phyloP scores from a whole-genome alignment of 2,113 vertebrate genomes.

The Apeltes quadracus region DNA sequence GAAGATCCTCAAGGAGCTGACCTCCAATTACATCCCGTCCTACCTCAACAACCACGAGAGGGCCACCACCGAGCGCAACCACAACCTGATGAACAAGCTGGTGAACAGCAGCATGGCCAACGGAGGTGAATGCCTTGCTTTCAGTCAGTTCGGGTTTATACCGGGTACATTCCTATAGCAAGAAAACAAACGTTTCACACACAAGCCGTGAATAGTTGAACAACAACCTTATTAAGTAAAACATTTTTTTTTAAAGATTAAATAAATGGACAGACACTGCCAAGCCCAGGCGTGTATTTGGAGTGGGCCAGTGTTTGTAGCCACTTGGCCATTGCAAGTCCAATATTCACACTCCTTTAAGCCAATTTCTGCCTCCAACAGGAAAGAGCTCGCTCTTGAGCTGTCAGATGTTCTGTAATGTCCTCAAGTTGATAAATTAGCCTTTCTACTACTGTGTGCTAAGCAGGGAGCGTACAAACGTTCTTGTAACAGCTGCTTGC shows the following conservation, averaged over 20 bases:
- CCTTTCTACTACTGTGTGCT: background rate
- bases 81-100: conserved; percentile 96
- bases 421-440: background rate
- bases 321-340: background rate
- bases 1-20: conserved; percentile 98
- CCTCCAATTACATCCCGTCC: conserved; percentile 96
- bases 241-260: too few species aligned
- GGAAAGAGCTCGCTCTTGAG: background rate
- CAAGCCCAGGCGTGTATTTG: background rate
- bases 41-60: conserved; percentile 97
- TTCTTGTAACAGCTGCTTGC: background rate
- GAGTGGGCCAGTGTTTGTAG: background rate
- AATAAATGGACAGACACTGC: background rate
- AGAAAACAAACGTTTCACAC: background rate
- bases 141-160: background rate
- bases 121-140: conserved; percentile 62
- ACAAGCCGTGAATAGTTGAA: background rate
- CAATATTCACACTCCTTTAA: background rate
- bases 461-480: background rate
- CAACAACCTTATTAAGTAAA: background rate
- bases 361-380: background rate
- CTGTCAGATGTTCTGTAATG: background rate
- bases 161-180: background rate
- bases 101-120: conserved; percentile 89
- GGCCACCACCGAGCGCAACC: conserved; percentile 87